Conservation (phyloP, 2,888 invertebrate species). For the Netelia fuscicornis region DNA sequence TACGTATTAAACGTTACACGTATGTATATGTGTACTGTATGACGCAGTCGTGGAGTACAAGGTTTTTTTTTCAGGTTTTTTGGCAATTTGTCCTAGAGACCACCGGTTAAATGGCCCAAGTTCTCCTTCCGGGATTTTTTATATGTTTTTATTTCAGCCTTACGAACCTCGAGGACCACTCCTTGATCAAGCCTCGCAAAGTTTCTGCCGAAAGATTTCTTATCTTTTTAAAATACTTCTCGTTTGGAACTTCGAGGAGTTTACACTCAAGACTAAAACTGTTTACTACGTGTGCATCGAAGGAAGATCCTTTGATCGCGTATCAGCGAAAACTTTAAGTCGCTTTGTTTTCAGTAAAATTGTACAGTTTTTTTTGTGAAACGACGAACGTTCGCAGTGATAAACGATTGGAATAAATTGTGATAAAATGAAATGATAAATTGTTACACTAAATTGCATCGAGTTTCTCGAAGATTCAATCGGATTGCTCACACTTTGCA, state of each 20-base stretch:
- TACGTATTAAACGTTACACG: neutral
- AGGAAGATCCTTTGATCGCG: too few relatives aligned
- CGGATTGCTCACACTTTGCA: neutral
- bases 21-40: neutral
- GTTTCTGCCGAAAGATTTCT: neutral
- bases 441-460: neutral
- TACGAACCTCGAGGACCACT: neutral
- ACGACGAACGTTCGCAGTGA: too few relatives aligned
- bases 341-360: too few relatives aligned
- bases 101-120: conserved; percentile 9
- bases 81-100: conserved; percentile 44
- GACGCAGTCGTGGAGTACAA: neutral
- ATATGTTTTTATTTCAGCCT: conserved; percentile 15
- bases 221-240: neutral
- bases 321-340: too few relatives aligned
- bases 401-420: too few relatives aligned
- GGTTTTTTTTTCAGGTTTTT: neutral
- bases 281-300: too few relatives aligned
- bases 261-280: too few relatives aligned
- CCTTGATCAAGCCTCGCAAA: neutral
- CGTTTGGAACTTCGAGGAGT: neutral
- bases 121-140: neutral
- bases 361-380: too few relatives aligned
- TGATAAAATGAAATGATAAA: neutral
- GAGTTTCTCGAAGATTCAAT: neutral